Base-by-base conservation (phyloP, 1,140 invertebrate genomes). In the Liolophura sinensis region DNA sequence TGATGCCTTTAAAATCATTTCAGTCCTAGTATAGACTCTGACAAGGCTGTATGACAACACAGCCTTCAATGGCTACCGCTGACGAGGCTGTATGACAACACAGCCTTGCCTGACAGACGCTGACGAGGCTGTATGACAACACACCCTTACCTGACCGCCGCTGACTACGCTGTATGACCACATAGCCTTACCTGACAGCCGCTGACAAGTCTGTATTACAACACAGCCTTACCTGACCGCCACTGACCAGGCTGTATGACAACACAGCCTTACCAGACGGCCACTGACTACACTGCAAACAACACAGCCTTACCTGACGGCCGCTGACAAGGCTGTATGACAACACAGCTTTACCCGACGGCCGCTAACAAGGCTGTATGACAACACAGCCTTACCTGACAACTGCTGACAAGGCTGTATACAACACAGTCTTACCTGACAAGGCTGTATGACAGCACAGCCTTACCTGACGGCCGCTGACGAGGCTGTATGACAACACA, bases 261-360 rank as follows among this genome's bases (percentile, higher is more conserved):
- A 98, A 87, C 94, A 98, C 97, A 59, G 89, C 91, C 49, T 51
- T 71, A 81, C 80, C 74, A 82, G 83, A 67, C 83, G 85, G 91
- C 97, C 96, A 80, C 93, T 97, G 4, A 97, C 94, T 82, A 96
- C n/a, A n/a, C n/a, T n/a, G n/a, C n/a, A n/a, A n/a, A n/a, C n/a
- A n/a, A n/a, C n/a, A n/a, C n/a, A n/a, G n/a, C n/a, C n/a, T n/a
- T n/a, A n/a, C n/a, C n/a, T n/a, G 97, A 93, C 0, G 98, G 87
- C 59, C 93, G 94, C 94, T 98, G 97, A 0, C 93, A 82, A 97
- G 95, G 27, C 95, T 94, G 86, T 99, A 98, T 11, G 91, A 90
- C 58, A 98, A 87, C 94, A 98, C 97, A 59, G 89, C 91, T 46
- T 51, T 71, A 81, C 80, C 74, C 82, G 83, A 67, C 83, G 85